Base-by-base conservation (phyloP, 2,113 vertebrate species). In the Campylomormyrus tamandua region DNA sequence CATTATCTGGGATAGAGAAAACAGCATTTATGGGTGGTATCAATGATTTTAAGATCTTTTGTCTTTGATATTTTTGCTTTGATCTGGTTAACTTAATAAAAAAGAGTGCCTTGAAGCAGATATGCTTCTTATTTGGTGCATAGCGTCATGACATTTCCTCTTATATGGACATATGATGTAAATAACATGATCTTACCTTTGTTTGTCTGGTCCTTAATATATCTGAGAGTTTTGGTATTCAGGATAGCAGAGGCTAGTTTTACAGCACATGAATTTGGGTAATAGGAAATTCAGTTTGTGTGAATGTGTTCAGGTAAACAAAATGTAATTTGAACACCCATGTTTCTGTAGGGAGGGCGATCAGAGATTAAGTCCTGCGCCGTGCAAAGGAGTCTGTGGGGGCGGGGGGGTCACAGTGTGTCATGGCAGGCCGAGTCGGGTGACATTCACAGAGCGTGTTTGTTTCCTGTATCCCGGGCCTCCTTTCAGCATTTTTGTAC, bases 1-100 rank as follows among this genome's bases (percentile, higher is more conserved):
- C 93, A 92, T 91, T 90, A 91, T 92, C 88, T 90, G 88, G 83
- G 56, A 90, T 83, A 91, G 92, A 91, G 91, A 93, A 87, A 88
- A 77, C 13, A 50, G 48, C 66, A 45, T 35, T 46, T 49, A 52
- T 31, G 13, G 27, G 6, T 31, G 49, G n/a, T 27, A 5, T 48
- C 21, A 31, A 48, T 31, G 0, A 52, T 87, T 87, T 35, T 13
- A 52, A 11, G 11, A 87, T 19, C 11, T 48, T 87, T 31, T 87
- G n/a, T 52, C 27, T 70, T 70, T 70, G 39, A 84, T 84, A 84
- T 84, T 84, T 84, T 84, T 84, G 42, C 80, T 46, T 84, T 48
- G 24, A 24, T 39, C 15, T 42, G 13, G 35, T 42, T 80, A 80
- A 42, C 5, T 35, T 24, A 53, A 70, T 3, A 66, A 66, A 66